Base-by-base conservation (phyloP, 2,113 vertebrate species). In the Meriones unguiculatus region DNA sequence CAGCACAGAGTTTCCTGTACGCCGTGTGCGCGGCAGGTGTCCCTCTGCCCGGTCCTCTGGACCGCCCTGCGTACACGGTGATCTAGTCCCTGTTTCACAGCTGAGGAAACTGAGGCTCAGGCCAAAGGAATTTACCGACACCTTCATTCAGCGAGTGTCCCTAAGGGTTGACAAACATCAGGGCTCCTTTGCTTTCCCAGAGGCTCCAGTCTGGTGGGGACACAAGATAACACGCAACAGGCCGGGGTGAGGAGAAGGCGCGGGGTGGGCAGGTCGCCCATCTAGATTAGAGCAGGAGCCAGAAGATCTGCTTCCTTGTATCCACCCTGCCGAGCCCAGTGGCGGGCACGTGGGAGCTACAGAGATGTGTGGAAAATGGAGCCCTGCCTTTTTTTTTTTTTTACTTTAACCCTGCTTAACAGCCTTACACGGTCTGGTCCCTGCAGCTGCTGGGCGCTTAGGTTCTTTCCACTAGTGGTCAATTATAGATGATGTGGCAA, bases 1-100 rank as follows among this genome's bases (percentile, higher is more conserved):
- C 62, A n/a, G 12, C 0, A 46, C 0, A 1, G 46, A 1, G 0
- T 77, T 20, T 28, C 25, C 8, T 65, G 59, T 46, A 30, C 38
- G 46, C 38, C 38, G 11, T 18, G 81, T 0, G 0, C 46, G 38
- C 52, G 14, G n/a, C 50, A 5, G 2, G 50, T 12, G 2, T 4
- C 65, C 38, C 54, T 69, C 62, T 35, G 0, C 5, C 59, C 62
- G 6, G 0, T 35, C n/a, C 89, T 75, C 75, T 46, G 14, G 2
- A 54, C n/a, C 25, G 18, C 73, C 46, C 22, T 22, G 30, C 7
- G 69, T 10, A 32, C 57, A 22, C 25, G 0, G 11, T 35, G 5
- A 25, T 7, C 67, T 35, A 30, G 30, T 35, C 52, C 81, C 78
- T 46, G 46, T 54, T 81, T 88, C 65, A 92, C 50, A 96, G 93